Evolutionary conservation across 2,888 invertebrate species (phyloP).

Genomic region (Cabera pusaria): DNA sequence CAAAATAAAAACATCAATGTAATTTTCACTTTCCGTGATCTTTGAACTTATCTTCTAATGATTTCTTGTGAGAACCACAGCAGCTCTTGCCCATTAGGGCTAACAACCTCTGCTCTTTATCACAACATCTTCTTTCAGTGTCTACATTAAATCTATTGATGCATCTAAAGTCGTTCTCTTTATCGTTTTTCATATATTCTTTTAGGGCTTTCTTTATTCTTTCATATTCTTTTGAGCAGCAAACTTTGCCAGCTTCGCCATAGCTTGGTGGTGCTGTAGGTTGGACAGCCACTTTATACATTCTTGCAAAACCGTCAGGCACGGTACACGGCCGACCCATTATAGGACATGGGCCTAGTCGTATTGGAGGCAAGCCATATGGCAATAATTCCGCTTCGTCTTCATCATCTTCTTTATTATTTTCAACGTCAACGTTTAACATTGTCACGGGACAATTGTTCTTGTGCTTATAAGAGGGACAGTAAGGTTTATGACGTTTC

Average conservation of each 20-base stretch:
- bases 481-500: slow-evolving; percentile 65
- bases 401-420: slow-evolving; percentile 53
- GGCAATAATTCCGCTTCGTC: slow-evolving; percentile 66
- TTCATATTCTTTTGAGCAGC: slow-evolving; percentile 74
- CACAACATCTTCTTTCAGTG: slow-evolving; percentile 72
- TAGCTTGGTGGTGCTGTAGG: slow-evolving; percentile 63
- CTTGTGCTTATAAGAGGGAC: slow-evolving; percentile 70
- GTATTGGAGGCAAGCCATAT: slow-evolving; percentile 71
- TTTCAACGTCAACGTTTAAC: slow-evolving; percentile 55
- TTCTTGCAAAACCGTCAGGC: slow-evolving; percentile 72
- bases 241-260: slow-evolving; percentile 70
- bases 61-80: slow-evolving; percentile 69
- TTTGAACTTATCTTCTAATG: slow-evolving; percentile 63
- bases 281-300: slow-evolving; percentile 65
- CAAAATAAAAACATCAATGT: slow-evolving; percentile 75
- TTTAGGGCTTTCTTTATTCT: slow-evolving; percentile 71
- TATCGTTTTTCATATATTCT: slow-evolving; percentile 66
- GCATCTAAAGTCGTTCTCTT: slow-evolving; percentile 66
- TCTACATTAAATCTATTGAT: slow-evolving; percentile 67
- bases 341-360: slow-evolving; percentile 74
- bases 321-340: slow-evolving; percentile 70
- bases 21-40: slow-evolving; percentile 42
- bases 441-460: slow-evolving; percentile 61
- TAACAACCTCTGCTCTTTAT: slow-evolving; percentile 63
- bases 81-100: slow-evolving; percentile 64